A percentile compares a stretch with the other conserved stretches of the same genome.
These are phyloP conservation scores for Pheosia gnoma DNA, from an alignment of 2,888 invertebrate genomes.

Conservation along the genomic window DNA sequence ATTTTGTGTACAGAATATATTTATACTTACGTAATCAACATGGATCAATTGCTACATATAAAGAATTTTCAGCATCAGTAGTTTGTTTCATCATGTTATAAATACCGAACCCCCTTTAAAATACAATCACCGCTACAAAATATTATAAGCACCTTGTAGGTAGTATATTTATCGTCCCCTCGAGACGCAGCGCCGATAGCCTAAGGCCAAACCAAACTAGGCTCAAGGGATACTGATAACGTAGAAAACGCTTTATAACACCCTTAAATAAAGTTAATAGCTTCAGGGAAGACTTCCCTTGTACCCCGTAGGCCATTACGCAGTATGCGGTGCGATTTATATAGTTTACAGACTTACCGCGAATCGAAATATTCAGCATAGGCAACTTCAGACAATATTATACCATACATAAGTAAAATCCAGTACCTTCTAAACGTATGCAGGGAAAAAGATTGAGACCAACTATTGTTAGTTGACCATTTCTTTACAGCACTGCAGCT, in stretches of 20 bases:
- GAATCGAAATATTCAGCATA: slow-evolving; percentile 59
- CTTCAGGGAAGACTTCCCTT: slow-evolving; percentile 76
- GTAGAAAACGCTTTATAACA: slow-evolving; percentile 80
- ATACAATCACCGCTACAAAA: background rate
- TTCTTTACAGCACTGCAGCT: too few relatives aligned
- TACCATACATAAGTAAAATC: background rate
- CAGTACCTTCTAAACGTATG: too few relatives aligned
- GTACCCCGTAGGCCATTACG: slow-evolving; percentile 78
- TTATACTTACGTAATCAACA: too few relatives aligned
- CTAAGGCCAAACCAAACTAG: slow-evolving; percentile 65
- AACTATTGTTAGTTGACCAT: too few relatives aligned
- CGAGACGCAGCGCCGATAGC: slow-evolving; percentile 60
- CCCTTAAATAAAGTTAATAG: slow-evolving; percentile 82
- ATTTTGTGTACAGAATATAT: too few relatives aligned
- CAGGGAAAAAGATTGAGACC: too few relatives aligned
- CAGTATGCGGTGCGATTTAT: slow-evolving; percentile 78
- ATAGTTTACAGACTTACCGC: slow-evolving; percentile 72
- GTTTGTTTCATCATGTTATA: too few relatives aligned
- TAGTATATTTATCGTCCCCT: slow-evolving; percentile 44
- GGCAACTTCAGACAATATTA: background rate
- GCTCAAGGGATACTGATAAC: slow-evolving; percentile 75
- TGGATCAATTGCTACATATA: too few relatives aligned
- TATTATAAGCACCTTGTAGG: slow-evolving; percentile 32
- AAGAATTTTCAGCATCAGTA: too few relatives aligned
- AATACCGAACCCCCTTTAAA: background rate